Conservation (phyloP, 2,888 invertebrate genomes). For the Acronicta psi region DNA sequence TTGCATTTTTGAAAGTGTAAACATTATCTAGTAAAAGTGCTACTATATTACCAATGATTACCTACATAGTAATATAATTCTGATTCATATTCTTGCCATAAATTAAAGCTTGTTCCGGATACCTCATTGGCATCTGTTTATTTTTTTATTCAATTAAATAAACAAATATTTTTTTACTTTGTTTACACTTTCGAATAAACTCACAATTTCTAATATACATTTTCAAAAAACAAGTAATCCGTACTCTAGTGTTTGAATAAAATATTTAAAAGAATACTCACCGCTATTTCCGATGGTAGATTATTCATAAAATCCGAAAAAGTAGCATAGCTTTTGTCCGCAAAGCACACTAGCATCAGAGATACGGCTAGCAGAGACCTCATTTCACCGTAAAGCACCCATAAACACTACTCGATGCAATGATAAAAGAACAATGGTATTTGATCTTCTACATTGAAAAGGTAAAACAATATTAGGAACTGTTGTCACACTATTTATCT, state of each 20-base stretch:
- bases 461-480: conserved; percentile 5
- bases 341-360: conserved; percentile 31
- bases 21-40: not conserved
- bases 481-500: not conserved
- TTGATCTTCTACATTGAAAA: not conserved
- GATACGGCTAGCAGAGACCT: conserved; percentile 19
- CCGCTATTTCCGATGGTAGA: conserved; percentile 36
- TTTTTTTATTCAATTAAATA: too few relatives aligned
- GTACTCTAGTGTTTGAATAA: not conserved
- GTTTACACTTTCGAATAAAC: not conserved
- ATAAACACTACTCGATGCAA: conserved; percentile 14
- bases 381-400: conserved; percentile 25
- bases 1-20: not conserved
- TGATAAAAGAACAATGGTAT: conserved; percentile 17
- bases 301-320: conserved; percentile 36
- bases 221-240: too few relatives aligned
- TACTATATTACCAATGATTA: not conserved
- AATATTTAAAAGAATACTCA: conserved; percentile 30
- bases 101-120: too few relatives aligned
- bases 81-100: too few relatives aligned
- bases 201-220: not conserved
- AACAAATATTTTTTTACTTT: not conserved
- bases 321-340: conserved; percentile 25
- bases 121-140: too few relatives aligned
- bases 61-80: too few relatives aligned